These are phyloP conservation scores for Muntiacus muntjak DNA, from an alignment of 2,113 vertebrate species.

Conservation along the genomic window DNA sequence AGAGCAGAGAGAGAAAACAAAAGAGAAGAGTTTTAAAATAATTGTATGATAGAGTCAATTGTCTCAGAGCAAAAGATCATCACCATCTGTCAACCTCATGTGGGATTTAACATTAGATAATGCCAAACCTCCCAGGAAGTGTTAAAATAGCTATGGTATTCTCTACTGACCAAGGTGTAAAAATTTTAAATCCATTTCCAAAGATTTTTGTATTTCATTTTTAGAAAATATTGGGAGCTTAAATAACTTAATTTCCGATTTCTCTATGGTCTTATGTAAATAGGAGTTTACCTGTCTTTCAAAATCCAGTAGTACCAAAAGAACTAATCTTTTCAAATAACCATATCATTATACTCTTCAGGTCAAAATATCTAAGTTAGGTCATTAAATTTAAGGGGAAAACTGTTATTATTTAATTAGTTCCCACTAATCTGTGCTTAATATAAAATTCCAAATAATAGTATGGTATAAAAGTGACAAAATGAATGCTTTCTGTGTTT, in stretches of 20 bases:
- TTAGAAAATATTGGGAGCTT: background rate
- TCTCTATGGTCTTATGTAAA: background rate
- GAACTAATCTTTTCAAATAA: slow-evolving; percentile 14
- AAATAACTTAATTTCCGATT: background rate
- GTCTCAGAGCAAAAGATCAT: background rate
- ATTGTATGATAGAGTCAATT: background rate
- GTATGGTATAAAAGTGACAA: background rate
- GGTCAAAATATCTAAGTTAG: background rate
- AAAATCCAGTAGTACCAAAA: background rate
- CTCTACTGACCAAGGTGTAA: background rate
- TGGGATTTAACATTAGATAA: background rate
- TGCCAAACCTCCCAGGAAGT: background rate
- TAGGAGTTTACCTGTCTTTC: background rate
- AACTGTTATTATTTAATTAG: background rate
- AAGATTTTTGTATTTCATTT: background rate
- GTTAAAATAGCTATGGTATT: background rate
- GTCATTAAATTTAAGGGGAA: background rate
- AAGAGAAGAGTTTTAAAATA: background rate
- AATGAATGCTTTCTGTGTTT: background rate
- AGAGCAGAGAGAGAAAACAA: background rate
- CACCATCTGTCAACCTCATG: background rate
- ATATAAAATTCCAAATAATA: background rate
- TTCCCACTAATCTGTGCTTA: background rate
- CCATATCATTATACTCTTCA: background rate
- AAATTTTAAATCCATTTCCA: background rate